Conservation (phyloP, 2,888 invertebrate genomes). For the Amiota mariae region DNA sequence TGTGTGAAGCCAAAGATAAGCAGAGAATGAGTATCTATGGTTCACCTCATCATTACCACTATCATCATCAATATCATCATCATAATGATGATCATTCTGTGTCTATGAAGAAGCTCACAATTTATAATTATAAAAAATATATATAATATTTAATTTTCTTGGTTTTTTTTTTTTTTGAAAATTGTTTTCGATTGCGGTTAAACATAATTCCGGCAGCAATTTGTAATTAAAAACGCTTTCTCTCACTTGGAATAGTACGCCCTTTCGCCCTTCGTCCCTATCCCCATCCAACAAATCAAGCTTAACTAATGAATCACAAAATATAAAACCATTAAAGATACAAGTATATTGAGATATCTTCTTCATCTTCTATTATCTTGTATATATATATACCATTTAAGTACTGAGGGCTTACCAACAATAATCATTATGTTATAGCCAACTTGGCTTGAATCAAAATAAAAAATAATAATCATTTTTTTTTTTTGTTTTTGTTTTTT, state of each 20-base stretch:
- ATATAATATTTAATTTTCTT: neutral
- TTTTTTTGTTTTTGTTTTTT: too few species aligned
- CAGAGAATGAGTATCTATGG: neutral
- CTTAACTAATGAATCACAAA: neutral
- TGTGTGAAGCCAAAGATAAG: conserved; percentile 5
- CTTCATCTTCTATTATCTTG: too few species aligned
- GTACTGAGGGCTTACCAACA: too few species aligned
- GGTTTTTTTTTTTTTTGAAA: neutral
- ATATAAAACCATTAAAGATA: neutral
- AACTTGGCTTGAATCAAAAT: too few species aligned
- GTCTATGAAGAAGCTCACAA: neutral
- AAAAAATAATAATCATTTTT: too few species aligned
- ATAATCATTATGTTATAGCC: too few species aligned
- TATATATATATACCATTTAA: neutral
- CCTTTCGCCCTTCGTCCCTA: too few species aligned
- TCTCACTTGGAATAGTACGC: neutral
- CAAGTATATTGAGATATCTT: neutral
- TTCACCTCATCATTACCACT: too few species aligned
- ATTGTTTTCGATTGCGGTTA: neutral
- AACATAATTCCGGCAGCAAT: conserved; percentile 21
- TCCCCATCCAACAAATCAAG: neutral
- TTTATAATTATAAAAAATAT: conserved; percentile 27
- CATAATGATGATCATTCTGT: neutral
- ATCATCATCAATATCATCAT: too few species aligned
- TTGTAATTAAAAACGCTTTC: conserved; percentile 28